Percentiles rank a stretch among this genome's conserved stretches.
phyloP scores from a whole-genome alignment of 2,113 vertebrate species.

The Poeciliopsis retropinna region DNA sequence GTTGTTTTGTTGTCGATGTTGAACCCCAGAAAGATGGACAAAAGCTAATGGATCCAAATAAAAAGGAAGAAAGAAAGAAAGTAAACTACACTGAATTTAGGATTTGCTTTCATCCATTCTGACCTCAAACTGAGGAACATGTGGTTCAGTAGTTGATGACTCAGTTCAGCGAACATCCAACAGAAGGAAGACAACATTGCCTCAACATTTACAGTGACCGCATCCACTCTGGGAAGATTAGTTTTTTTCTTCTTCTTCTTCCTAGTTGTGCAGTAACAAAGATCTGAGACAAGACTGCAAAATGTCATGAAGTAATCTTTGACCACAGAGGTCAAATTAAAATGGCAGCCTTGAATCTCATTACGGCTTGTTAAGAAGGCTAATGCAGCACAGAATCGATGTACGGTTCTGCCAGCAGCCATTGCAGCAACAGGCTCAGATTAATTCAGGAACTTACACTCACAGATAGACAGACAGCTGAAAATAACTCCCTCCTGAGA shows the following conservation, averaged over 20 bases:
- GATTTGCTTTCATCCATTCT: background rate
- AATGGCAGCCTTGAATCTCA: background rate
- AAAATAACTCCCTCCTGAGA: conserved; percentile 21
- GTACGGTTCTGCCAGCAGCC: conserved; percentile 30
- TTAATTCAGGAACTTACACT: conserved; percentile 28
- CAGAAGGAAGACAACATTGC: background rate
- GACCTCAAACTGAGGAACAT: background rate
- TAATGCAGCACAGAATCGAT: conserved; percentile 38
- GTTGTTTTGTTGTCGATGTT: no score
- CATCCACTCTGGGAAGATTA: background rate
- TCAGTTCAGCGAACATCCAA: background rate
- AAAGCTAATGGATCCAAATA: no score
- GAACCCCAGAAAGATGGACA: no score
- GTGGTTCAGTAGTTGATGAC: background rate
- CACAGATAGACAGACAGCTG: conserved; percentile 13
- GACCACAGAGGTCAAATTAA: background rate
- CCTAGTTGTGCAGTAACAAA: background rate
- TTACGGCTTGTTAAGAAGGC: conserved; percentile 33
- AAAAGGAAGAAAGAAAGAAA: background rate
- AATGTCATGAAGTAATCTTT: background rate
- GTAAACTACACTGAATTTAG: background rate
- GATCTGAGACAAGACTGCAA: background rate
- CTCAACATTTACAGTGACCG: background rate
- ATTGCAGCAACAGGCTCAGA: background rate
- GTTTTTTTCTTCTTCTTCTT: background rate